These are phyloP conservation scores for Parus major DNA, from an alignment of 2,113 vertebrate species.

Conservation along the genomic window DNA sequence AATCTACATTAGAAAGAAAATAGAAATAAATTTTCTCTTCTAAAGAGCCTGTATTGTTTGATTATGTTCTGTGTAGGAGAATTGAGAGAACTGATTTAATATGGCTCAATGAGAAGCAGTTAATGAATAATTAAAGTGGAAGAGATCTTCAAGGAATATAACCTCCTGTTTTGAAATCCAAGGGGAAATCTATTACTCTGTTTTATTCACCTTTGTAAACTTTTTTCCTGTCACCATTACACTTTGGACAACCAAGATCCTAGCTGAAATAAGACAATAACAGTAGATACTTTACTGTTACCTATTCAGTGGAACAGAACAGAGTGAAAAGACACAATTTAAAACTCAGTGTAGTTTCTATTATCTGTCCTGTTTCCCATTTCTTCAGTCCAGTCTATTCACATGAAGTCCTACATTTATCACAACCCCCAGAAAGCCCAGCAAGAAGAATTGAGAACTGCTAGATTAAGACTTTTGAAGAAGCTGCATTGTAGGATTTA, in stretches of 20 bases:
- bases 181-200: not conserved
- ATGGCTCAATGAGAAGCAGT: not conserved
- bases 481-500: not conserved
- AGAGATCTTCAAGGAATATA: not conserved
- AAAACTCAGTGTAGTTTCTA: not conserved
- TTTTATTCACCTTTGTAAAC: not conserved
- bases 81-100: not conserved
- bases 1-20: not conserved
- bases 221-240: not conserved
- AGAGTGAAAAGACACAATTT: not conserved
- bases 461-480: not conserved
- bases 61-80: not conserved
- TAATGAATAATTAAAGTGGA: not conserved
- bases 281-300: not conserved
- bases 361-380: not conserved
- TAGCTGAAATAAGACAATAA: not conserved
- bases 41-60: not conserved
- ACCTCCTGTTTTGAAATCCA: not conserved
- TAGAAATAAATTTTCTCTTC: not conserved
- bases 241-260: not conserved
- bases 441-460: not conserved
- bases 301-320: not conserved
- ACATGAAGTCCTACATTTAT: not conserved
- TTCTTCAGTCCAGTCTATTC: not conserved
- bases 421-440: not conserved